Evolutionary conservation across 2,888 invertebrate genomes (phyloP), one percentile per base, ranked within the genome.

Genomic region (Gnatocerus cornutus): DNA sequence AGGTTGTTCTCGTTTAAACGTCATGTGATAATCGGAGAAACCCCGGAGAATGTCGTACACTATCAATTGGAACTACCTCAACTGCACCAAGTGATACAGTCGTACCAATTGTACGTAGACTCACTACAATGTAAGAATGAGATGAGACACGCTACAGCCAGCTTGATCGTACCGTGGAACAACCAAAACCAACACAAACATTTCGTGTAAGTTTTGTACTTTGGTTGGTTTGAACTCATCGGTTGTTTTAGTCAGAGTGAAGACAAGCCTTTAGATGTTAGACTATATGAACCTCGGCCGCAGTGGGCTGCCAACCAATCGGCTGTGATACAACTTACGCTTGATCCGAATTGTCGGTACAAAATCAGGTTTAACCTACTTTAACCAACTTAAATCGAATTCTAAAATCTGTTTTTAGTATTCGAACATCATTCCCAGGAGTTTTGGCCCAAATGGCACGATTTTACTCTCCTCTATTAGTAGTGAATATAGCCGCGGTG

Each of bases 281-380:
- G 88, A 74, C 84, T 90, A 13, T 89, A 87, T 67, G 87, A 84
- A 74, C 85, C 87, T 37, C 87, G 87, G 77, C 89, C 90, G 0
- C 82, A 84, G 1, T 75, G 78, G 16, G 85, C 45, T 29, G 21
- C 83, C 0, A 82, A 85, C 6, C 77, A 85, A 69, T 83, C 86
- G 0, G 88, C 89, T 0, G 85, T 84, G 74, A 81, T 94, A 2
- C 88, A 88, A 55, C 77, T 94, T 12, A 87, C 89, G 56, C 84
- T 93, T 74, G 92, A 93, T 81, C 91, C 93, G 3, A 85, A 87
- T 41, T 94, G 94, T 79, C 88, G 88, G n/a, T 94, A 91, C 79
- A 87, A 85, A 59, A 86, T 93, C 41, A 90, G 89, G 91, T 91
- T n/a, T n/a, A n/a, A n/a, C n/a, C n/a, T n/a, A n/a, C n/a, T n/a